Conservation (phyloP, 2,113 vertebrate genomes). For the Eretmochelys imbricata region DNA sequence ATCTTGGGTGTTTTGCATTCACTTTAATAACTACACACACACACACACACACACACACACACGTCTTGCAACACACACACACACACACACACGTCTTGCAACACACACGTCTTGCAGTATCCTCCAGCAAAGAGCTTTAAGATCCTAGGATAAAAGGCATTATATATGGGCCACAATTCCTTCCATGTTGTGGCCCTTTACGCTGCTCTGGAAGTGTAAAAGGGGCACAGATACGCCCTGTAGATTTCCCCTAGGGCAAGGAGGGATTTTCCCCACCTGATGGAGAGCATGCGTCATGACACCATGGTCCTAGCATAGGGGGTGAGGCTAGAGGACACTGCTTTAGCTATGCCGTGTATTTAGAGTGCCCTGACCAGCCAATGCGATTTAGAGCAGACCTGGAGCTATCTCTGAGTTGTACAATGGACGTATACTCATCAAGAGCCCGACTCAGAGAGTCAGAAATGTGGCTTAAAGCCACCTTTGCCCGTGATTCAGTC, state of each 20-base stretch:
- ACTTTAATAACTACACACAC: background rate
- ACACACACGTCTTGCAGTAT: background rate
- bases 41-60: background rate
- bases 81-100: background rate
- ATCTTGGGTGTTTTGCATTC: background rate
- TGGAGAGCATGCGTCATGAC: background rate
- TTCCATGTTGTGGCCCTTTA: rapidly evolving
- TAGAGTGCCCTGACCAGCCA: background rate
- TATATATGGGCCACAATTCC: background rate
- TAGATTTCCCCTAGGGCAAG: rapidly evolving
- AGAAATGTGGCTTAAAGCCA: background rate
- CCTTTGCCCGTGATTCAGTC: background rate
- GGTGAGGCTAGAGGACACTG: background rate
- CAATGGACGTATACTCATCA: too few species aligned
- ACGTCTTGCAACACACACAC: background rate
- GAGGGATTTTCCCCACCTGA: background rate
- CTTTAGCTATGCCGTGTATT: background rate
- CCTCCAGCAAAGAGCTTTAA: background rate
- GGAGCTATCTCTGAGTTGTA: background rate
- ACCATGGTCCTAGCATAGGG: background rate
- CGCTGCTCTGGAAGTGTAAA: background rate
- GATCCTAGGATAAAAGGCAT: background rate
- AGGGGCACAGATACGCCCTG: background rate
- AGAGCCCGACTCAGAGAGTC: background rate
- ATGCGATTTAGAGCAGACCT: background rate